A percentile compares a stretch with the other conserved stretches of the same genome.
Evolutionary conservation across 2,797 vertebrate species (phyloP).

Genomic region (Chelidonichthys spinosus): DNA sequence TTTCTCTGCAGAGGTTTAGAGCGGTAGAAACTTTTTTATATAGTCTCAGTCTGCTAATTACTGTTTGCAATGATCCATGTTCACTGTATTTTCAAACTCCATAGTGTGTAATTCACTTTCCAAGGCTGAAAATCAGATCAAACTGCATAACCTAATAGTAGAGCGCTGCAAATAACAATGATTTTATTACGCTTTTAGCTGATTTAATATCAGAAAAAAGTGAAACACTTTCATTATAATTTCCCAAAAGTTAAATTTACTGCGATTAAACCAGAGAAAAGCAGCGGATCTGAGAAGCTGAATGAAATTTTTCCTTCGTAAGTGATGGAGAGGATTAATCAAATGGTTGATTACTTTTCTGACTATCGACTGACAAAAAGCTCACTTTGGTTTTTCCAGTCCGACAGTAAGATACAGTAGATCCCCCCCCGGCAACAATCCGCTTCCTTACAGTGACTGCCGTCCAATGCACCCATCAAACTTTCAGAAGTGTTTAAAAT

Average conservation of each 20-base stretch:
- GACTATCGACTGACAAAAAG: background rate
- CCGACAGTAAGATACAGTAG: conserved; percentile 14
- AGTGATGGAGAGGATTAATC: background rate
- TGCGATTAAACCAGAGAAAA: conserved; percentile 1
- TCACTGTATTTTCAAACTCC: background rate
- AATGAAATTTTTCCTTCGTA: background rate
- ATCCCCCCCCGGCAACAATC: conserved; percentile 44
- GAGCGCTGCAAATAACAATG: background rate
- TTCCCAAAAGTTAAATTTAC: background rate
- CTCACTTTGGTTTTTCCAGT: background rate
- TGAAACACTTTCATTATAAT: background rate
- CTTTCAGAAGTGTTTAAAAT: conserved; percentile 80
- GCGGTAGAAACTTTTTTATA: background rate
- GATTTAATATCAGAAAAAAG: background rate
- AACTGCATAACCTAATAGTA: background rate
- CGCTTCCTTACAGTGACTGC: conserved; percentile 42
- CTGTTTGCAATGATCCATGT: conserved; percentile 1
- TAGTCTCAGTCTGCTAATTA: background rate
- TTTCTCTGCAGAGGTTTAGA: background rate
- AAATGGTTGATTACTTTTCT: background rate
- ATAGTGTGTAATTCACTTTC: background rate
- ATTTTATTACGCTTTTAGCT: background rate
- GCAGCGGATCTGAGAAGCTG: background rate
- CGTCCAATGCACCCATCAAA: conserved; percentile 71
- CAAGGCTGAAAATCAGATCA: background rate